Conservation (phyloP, 2,888 invertebrate genomes). For the Cephus nigrinus region DNA sequence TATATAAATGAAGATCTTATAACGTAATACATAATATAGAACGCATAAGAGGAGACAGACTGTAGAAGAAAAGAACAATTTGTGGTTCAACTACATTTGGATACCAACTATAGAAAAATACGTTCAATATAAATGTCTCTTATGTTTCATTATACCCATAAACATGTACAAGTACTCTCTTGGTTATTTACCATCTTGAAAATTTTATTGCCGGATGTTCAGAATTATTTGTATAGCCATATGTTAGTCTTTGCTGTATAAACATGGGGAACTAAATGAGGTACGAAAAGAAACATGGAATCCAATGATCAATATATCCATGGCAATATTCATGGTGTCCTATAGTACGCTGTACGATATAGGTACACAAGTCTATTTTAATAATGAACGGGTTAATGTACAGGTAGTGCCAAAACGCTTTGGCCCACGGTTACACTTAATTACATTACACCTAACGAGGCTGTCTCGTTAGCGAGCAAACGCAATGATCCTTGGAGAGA, state of each 20-base stretch:
- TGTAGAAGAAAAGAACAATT: neutral
- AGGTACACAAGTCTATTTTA: neutral
- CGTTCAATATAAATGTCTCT: neutral
- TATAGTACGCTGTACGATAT: neutral
- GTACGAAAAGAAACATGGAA: neutral
- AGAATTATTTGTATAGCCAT: neutral
- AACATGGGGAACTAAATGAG: neutral
- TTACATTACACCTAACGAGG: neutral
- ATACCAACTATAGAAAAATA: neutral
- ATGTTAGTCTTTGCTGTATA: neutral
- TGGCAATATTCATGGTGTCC: neutral
- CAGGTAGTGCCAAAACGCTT: neutral
- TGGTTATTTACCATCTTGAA: neutral
- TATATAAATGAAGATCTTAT: neutral
- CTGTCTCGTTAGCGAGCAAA: neutral
- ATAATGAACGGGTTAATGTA: neutral
- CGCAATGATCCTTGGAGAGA: slow-evolving; percentile 4
- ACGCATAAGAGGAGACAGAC: neutral
- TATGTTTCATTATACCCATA: neutral
- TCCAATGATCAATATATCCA: neutral
- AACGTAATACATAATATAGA: neutral
- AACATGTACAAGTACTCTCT: neutral
- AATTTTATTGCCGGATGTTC: neutral
- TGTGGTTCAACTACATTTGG: neutral
- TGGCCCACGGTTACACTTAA: neutral